These are phyloP conservation scores for Podabrus alpinus DNA, from an alignment of 2,888 invertebrate species.

Conservation along the genomic window DNA sequence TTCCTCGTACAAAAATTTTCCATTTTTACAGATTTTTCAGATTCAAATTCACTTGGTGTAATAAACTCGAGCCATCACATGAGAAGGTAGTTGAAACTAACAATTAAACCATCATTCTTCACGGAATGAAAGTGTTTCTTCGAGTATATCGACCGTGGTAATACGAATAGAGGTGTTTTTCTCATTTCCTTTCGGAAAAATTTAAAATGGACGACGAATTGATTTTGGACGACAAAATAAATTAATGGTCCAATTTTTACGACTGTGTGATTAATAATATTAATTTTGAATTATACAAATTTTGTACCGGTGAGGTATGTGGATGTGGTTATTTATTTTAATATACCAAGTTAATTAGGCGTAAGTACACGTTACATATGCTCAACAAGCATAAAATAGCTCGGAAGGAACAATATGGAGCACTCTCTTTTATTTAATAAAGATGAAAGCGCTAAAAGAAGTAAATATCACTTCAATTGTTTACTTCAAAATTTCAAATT, in stretches of 20 bases:
- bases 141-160: neutral
- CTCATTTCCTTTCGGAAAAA: neutral
- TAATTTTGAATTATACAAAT: neutral
- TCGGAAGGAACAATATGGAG: neutral
- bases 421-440: neutral
- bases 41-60: neutral
- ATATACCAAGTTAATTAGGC: constrained; percentile 8
- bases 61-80: neutral
- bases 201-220: neutral
- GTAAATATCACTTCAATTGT: neutral
- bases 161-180: neutral
- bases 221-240: neutral
- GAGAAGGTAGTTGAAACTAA: neutral
- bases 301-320: neutral
- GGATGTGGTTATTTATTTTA: neutral
- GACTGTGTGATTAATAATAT: neutral
- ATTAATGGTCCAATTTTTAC: neutral
- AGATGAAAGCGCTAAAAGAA: constrained; percentile 5
- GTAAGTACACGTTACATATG: constrained; percentile 9
- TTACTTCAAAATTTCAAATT: neutral
- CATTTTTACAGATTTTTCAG: neutral
- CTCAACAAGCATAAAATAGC: constrained; percentile 13
- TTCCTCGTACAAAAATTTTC: neutral
- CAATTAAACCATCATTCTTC: neutral
- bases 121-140: constrained; percentile 5